A percentile compares a stretch with the other conserved stretches of the same genome.
phyloP scores from a whole-genome alignment of 92 coral and sea anemone genomes.

The Scolanthus callimorphus region DNA sequence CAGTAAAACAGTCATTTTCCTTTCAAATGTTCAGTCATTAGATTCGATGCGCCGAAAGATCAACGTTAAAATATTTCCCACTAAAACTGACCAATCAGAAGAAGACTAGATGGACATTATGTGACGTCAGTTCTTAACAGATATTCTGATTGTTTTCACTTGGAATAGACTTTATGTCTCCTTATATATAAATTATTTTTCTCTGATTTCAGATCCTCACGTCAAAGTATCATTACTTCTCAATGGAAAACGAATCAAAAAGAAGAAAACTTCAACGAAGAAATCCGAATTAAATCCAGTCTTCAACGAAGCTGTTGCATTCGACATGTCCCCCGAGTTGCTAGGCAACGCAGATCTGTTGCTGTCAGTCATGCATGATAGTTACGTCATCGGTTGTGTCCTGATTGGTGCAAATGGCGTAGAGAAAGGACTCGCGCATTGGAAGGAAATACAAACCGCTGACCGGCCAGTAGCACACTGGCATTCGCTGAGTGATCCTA shows the following conservation, averaged over 20 bases:
- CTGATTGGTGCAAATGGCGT: conserved; percentile 76
- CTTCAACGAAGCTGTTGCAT: conserved; percentile 88
- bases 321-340: conserved; percentile 70
- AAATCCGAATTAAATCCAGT: conserved; percentile 83
- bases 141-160: too few species aligned
- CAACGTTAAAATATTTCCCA: too few species aligned
- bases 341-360: conserved; percentile 68
- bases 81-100: too few species aligned
- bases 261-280: conserved; percentile 82
- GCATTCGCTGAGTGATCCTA: conserved; percentile 81
- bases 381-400: conserved; percentile 81
- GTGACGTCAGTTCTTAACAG: too few species aligned
- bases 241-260: conserved; percentile 75
- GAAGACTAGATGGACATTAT: too few species aligned
- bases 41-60: too few species aligned
- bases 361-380: conserved; percentile 90
- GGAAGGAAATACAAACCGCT: conserved; percentile 74
- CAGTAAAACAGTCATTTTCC: too few species aligned
- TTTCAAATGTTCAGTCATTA: too few species aligned
- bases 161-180: too few species aligned
- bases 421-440: conserved; percentile 67
- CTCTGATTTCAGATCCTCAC: conserved; percentile 93
- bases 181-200: too few species aligned
- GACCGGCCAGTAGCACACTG: conserved; percentile 85
- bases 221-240: conserved; percentile 74